phyloP scores from a whole-genome alignment of 2,797 vertebrate species.

The Bradypus variegatus region DNA sequence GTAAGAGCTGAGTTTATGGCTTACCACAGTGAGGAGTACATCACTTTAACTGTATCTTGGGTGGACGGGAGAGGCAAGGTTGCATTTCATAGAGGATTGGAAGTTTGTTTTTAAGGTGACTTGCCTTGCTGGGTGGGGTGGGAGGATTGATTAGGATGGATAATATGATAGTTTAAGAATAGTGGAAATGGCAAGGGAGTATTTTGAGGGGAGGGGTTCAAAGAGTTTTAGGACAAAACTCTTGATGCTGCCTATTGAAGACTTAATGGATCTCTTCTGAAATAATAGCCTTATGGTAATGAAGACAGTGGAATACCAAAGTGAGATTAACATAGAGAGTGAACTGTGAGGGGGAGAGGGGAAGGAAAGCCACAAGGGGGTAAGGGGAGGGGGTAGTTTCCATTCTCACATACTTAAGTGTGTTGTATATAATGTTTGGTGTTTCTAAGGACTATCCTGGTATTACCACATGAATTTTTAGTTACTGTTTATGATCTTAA shows the following conservation, averaged over 20 bases:
- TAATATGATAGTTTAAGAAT: background rate
- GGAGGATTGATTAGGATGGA: background rate
- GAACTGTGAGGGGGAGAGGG: background rate
- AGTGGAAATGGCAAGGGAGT: background rate
- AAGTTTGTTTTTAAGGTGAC: background rate
- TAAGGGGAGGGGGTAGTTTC: background rate
- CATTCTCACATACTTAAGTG: background rate
- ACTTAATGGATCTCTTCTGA: background rate
- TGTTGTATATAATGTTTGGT: background rate
- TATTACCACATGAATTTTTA: background rate
- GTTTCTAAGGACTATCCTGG: background rate
- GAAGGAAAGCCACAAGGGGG: too few relatives aligned
- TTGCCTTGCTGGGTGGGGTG: background rate
- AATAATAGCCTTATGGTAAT: background rate
- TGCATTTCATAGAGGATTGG: background rate
- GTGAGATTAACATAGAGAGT: background rate
- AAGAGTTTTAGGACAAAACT: background rate
- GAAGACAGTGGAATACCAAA: background rate
- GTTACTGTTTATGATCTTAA: background rate
- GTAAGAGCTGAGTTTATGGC: background rate
- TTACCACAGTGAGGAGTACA: background rate
- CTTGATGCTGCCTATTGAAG: background rate
- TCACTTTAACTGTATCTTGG: background rate
- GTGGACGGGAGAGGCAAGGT: background rate
- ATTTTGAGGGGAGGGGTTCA: background rate